Percentiles rank a stretch among this genome's conserved stretches.
These are phyloP conservation scores for Triplophysa siluroides DNA, from an alignment of 2,113 vertebrate genomes.

Conservation along the genomic window DNA sequence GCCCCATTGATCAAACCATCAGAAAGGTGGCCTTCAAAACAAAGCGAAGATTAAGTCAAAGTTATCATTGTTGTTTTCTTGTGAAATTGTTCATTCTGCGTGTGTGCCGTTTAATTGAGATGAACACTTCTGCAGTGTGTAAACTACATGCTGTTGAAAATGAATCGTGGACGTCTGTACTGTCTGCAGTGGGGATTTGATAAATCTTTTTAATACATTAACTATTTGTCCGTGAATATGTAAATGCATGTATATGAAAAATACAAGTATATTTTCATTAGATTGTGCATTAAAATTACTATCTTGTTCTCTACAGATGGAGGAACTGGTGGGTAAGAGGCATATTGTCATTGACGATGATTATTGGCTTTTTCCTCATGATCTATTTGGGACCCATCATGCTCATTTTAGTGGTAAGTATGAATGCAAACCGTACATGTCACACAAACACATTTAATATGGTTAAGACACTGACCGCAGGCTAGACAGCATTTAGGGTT, in stretches of 20 bases:
- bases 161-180: too few species aligned
- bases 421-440: not conserved
- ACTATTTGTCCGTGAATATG: too few species aligned
- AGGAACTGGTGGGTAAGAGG: constrained; percentile 99
- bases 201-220: not conserved
- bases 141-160: not conserved
- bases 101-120: not conserved
- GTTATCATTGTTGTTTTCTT: not conserved
- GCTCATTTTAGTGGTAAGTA: constrained; percentile 87
- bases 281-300: not conserved
- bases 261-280: not conserved
- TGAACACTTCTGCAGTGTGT: not conserved
- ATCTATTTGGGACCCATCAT: constrained; percentile 93
- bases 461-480: not conserved
- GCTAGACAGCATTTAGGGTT: not conserved
- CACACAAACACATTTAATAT: constrained; percentile 45
- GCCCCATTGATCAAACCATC: not conserved
- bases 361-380: constrained; percentile 87
- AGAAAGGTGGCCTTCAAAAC: not conserved
- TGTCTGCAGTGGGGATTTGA: not conserved
- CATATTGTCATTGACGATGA: constrained; percentile 93
- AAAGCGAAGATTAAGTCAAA: not conserved
- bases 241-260: not conserved
- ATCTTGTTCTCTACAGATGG: constrained; percentile 78
- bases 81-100: not conserved